phyloP scores from a whole-genome alignment of 2,113 vertebrate species.

The Danio rerio region DNA sequence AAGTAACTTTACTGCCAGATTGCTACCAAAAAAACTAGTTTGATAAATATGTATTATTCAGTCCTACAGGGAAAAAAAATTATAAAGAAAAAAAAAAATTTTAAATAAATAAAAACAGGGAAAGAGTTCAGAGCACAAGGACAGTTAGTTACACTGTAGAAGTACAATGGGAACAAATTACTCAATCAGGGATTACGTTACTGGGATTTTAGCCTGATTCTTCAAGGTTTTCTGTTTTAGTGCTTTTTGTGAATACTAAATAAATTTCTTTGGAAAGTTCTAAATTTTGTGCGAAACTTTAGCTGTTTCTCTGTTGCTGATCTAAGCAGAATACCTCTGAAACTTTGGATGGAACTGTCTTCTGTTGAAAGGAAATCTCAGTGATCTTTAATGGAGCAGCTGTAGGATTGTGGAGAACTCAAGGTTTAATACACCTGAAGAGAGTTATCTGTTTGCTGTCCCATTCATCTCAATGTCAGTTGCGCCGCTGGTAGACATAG shows the following conservation, averaged over 20 bases:
- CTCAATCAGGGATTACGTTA: too few relatives aligned
- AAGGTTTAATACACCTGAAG: background rate
- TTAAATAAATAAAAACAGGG: too few relatives aligned
- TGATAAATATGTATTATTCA: background rate
- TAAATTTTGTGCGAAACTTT: slow-evolving; percentile 1
- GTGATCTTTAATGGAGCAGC: background rate
- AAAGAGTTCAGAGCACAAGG: background rate
- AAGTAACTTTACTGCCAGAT: background rate
- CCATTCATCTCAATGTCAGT: slow-evolving; percentile 5
- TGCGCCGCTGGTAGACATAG: background rate
- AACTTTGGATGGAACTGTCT: slow-evolving; percentile 10
- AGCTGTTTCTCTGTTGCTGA: background rate
- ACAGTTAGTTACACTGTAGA: background rate
- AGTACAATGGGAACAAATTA: background rate
- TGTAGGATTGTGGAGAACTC: background rate
- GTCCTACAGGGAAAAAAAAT: background rate
- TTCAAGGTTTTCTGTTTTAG: too few relatives aligned
- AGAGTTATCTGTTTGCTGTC: background rate
- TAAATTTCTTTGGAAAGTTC: background rate
- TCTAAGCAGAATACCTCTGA: slow-evolving; percentile 14
- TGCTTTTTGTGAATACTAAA: too few relatives aligned
- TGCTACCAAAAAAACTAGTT: background rate
- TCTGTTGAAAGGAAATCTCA: background rate
- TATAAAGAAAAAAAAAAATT: too few relatives aligned
- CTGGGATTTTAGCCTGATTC: background rate